Conservation (phyloP, 2,797 vertebrate species). For the Gadopsis marmoratus region DNA sequence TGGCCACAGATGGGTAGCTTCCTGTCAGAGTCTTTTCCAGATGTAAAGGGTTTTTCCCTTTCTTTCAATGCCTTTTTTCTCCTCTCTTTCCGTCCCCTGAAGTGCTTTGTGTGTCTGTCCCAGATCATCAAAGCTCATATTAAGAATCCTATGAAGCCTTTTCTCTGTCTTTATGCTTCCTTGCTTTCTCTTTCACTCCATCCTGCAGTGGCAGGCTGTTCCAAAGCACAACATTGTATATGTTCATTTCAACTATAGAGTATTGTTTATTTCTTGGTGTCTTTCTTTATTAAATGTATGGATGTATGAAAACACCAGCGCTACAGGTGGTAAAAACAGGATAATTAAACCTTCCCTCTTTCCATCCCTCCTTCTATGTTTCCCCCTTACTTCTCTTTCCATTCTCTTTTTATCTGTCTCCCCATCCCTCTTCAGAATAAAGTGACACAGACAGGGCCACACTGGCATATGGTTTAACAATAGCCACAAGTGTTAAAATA, state of each 20-base stretch:
- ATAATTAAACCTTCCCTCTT: background rate
- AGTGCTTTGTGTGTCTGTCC: constrained; percentile 46
- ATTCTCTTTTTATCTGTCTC: background rate
- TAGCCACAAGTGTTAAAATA: constrained; percentile 81
- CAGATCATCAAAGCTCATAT: constrained; percentile 58
- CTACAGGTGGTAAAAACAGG: too few species aligned
- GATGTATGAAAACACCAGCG: background rate
- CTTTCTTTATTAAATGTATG: background rate
- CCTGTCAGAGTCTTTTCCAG: constrained; percentile 76
- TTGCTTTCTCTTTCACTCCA: background rate
- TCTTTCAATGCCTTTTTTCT: constrained; percentile 60
- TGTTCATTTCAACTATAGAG: background rate
- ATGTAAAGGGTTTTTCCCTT: constrained; percentile 57
- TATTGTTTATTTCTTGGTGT: background rate
- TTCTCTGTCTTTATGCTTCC: constrained; percentile 11
- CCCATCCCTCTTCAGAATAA: background rate
- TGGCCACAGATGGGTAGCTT: constrained; percentile 76
- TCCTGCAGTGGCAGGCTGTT: background rate
- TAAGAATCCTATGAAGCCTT: background rate
- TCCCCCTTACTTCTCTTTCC: background rate
- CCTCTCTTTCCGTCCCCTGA: constrained; percentile 30
- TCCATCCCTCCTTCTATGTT: too few species aligned
- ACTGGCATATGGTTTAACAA: constrained; percentile 75
- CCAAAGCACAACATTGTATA: background rate
- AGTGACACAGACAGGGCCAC: constrained; percentile 30